These are phyloP conservation scores for Ptychobarbus kaznakovi DNA, from an alignment of 2,797 vertebrate genomes.

Conservation along the genomic window DNA sequence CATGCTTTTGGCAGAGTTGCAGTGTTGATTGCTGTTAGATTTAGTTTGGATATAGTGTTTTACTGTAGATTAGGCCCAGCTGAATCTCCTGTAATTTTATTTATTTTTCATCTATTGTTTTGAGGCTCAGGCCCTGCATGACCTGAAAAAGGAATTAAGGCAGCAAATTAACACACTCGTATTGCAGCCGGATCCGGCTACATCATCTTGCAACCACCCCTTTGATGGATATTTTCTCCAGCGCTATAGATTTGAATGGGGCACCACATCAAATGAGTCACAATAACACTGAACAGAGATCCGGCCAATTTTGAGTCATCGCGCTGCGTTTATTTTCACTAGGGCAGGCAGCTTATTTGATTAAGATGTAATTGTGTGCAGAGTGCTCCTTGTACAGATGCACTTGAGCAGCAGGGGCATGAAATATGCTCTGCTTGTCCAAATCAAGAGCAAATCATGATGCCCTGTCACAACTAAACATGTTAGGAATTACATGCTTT, in stretches of 20 bases:
- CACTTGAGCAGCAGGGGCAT: conserved; percentile 33
- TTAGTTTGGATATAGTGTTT: conserved; percentile 19
- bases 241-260: conserved; percentile 43
- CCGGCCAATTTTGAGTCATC: conserved; percentile 56
- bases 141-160: conserved; percentile 19
- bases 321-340: conserved; percentile 59
- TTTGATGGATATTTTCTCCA: conserved; percentile 48
- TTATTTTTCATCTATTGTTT: conserved; percentile 22
- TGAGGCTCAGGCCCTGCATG: conserved; percentile 16
- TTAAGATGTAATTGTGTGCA: conserved; percentile 64
- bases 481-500: conserved; percentile 55
- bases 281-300: conserved; percentile 59
- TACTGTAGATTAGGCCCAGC: conserved; percentile 19
- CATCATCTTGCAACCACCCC: neutral
- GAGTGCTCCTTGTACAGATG: conserved; percentile 53
- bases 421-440: conserved; percentile 56
- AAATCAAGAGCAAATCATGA: conserved; percentile 45
- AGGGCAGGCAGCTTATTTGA: conserved; percentile 63
- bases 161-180: conserved; percentile 4
- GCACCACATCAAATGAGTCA: conserved; percentile 55
- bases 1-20: neutral
- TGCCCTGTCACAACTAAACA: conserved; percentile 47
- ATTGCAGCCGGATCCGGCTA: conserved; percentile 7
- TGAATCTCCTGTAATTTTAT: conserved; percentile 14
- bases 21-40: conserved; percentile 8